Evolutionary conservation across 2,113 vertebrate species (phyloP), one percentile per base, ranked within the genome.

Genomic region (Nerophis lumbriciformis): DNA sequence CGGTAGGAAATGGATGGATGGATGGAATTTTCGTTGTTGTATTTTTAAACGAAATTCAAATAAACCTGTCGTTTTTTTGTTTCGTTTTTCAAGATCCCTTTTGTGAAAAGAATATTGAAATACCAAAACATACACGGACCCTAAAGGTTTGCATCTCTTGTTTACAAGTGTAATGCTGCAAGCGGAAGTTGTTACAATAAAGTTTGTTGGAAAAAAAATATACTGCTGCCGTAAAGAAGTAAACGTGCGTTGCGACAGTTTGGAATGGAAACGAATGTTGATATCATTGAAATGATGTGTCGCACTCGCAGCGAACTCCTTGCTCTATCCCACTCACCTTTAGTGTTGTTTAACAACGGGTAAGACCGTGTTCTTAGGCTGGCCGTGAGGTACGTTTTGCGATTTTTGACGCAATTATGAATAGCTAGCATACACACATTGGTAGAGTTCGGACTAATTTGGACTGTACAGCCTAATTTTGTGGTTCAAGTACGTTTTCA

Each of bases 361-460:
- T 4, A 21, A 36, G 10, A 36, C 13, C 51, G n/a, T 19, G 45
- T 49, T 11, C 21, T 3, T 9, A 61, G 13, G 45, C 47, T 21
- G 28, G 16, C 15, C 15, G 15, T n/a, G 1, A 19, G 44, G 37
- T 52, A 11, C 21, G 15, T 38, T 52, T n/a, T 42, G 48, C 42
- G 16, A 6, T 11, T 6, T 50, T 63, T 70, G 42, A 68, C 52
- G 61, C 12, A 19, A 52, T 48, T 21, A 65, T 12, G 21, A 56
- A 6, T 47, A 58, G 37, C 12, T 66, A 51, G 19, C n/a, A 8
- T 50, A 39, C 44, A 11, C 59, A n/a, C 16, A 48, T 56, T 59
- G 58, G 63, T 58, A 48, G 50, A 36, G 39, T 63, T 61, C 39
- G 57, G 61, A n/a, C 48, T 7, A 60, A 59, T n/a, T 54, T 19